A percentile compares a stretch with the other conserved stretches of the same genome.
These are phyloP conservation scores for Trematomus bernacchii DNA, from an alignment of 2,797 vertebrate species.

Conservation along the genomic window DNA sequence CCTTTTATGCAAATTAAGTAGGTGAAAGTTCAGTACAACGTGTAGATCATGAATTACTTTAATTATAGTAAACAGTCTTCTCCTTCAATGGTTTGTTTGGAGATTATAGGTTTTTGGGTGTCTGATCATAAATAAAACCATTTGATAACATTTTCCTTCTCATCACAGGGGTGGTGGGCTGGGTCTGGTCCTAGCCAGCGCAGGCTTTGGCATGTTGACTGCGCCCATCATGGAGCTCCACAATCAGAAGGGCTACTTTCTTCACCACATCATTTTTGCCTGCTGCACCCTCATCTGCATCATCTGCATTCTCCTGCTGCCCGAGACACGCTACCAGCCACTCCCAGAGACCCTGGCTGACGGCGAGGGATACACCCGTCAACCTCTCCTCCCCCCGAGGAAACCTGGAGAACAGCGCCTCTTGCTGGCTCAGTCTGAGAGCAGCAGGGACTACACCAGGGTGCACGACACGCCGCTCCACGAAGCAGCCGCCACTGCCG, in stretches of 20 bases:
- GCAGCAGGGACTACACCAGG: constrained; percentile 92
- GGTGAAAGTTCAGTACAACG: background rate
- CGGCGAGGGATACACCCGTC: constrained; percentile 92
- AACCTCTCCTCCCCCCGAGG: constrained; percentile 90
- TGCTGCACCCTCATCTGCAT: constrained; percentile 99
- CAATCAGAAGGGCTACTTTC: constrained; percentile 99
- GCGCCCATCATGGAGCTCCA: constrained; percentile 98
- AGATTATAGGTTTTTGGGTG: background rate
- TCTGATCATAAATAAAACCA: constrained; percentile 8
- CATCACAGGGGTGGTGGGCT: constrained; percentile 90
- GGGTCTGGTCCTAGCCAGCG: constrained; percentile 95
- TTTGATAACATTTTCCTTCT: constrained; percentile 21
- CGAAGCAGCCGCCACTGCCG: constrained; percentile 78
- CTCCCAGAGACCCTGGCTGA: constrained; percentile 93
- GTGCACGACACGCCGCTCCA: constrained; percentile 87
- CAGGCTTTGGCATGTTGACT: constrained; percentile 95
- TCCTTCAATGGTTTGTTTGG: background rate
- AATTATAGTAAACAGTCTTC: background rate
- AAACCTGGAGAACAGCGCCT: constrained; percentile 91
- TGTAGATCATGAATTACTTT: background rate
- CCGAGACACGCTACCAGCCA: constrained; percentile 91
- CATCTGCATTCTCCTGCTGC: constrained; percentile 97
- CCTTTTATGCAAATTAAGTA: background rate
- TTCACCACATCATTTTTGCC: constrained; percentile 98
- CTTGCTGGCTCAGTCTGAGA: constrained; percentile 89